Percentiles rank a stretch among this genome's conserved stretches.
Conservation (phyloP, 2,797 vertebrate genomes). For the Clarias laeviceps region DNA sequence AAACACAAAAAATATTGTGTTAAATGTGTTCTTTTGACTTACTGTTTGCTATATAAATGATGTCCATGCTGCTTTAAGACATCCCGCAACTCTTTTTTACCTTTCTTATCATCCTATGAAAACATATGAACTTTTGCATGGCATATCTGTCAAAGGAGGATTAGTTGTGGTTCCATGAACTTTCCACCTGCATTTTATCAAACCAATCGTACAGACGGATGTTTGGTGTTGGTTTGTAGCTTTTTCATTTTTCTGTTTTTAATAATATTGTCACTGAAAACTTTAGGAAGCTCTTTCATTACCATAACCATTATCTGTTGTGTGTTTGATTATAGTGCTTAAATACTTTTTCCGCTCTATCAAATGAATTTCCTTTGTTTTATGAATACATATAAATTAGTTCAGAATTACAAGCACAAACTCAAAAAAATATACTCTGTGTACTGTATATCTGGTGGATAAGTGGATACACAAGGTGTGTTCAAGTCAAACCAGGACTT, state of each 20-base stretch:
- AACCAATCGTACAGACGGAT: neutral
- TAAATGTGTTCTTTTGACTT: neutral
- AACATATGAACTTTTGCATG: neutral
- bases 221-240: neutral
- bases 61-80: neutral
- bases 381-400: neutral
- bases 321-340: neutral
- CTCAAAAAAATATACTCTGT: neutral
- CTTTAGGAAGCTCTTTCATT: neutral
- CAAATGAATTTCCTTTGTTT: neutral
- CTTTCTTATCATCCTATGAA: neutral
- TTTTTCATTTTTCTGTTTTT: neutral
- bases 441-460: neutral
- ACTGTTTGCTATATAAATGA: neutral
- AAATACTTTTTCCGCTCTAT: neutral
- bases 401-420: neutral
- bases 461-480: neutral
- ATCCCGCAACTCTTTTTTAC: neutral
- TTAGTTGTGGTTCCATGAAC: neutral
- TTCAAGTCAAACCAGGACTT: no score
- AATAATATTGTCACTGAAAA: neutral
- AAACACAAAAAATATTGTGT: neutral
- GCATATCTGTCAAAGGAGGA: neutral
- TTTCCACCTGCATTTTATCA: neutral
- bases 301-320: neutral